Percentiles rank a stretch among this genome's conserved stretches.
Evolutionary conservation across 92 coral and sea anemone species (phyloP).

Genomic region (Epizoanthus fatuus): DNA sequence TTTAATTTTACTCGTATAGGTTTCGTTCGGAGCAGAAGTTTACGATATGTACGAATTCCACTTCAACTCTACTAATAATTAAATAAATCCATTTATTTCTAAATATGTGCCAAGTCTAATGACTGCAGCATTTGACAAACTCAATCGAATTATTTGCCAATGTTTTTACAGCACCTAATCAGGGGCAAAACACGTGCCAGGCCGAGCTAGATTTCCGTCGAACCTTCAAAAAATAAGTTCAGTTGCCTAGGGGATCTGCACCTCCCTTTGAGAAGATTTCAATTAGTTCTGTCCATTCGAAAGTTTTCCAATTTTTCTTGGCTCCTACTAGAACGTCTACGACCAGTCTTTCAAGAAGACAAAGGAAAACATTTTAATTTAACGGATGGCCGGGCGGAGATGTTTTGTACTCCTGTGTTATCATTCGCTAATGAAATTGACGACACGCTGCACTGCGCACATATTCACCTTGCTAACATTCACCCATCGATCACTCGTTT

Average conservation of each 20-base stretch:
- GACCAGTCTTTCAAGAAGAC: constrained; percentile 10
- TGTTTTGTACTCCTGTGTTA: background rate
- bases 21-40: no score
- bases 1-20: no score
- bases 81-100: no score
- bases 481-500: background rate
- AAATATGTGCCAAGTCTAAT: no score
- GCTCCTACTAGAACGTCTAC: background rate
- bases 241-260: constrained; percentile 31
- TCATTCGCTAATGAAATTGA: background rate
- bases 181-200: constrained; percentile 15
- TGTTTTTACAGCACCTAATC: background rate
- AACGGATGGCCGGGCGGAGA: constrained; percentile 17
- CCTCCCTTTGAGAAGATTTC: background rate
- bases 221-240: background rate
- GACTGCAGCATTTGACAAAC: background rate
- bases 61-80: no score
- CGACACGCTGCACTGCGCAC: constrained; percentile 3
- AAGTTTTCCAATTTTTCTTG: constrained; percentile 2
- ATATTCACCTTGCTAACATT: background rate
- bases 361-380: constrained; percentile 15
- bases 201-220: background rate
- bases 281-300: background rate
- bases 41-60: no score
- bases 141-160: background rate